Conservation (phyloP, 2,113 vertebrate species). For the Fregata magnificens region DNA sequence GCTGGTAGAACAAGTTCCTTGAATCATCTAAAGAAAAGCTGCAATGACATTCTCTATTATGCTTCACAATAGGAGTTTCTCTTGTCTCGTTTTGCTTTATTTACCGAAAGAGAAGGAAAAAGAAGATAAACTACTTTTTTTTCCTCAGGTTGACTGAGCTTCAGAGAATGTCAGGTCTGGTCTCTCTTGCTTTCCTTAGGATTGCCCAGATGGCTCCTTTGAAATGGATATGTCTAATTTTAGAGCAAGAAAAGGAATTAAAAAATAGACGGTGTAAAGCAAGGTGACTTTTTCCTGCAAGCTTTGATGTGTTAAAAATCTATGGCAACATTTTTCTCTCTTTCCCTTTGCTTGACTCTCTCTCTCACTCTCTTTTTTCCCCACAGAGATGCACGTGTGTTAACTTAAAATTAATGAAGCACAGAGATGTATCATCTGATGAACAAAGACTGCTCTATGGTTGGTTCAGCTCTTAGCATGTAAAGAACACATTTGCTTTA, state of each 20-base stretch:
- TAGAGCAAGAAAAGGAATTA: slow-evolving; percentile 17
- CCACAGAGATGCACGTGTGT: rapidly evolving
- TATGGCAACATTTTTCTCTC: background rate
- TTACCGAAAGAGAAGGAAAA: background rate
- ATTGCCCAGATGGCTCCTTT: slow-evolving; percentile 53
- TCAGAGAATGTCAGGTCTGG: slow-evolving; percentile 3
- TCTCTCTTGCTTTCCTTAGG: slow-evolving; percentile 25
- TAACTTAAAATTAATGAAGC: slow-evolving; percentile 2
- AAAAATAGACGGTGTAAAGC: background rate
- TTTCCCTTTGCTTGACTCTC: background rate
- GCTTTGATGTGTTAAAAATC: background rate
- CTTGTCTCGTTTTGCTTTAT: background rate
- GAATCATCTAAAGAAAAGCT: background rate
- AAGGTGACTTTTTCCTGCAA: slow-evolving; percentile 4
- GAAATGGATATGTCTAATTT: slow-evolving; percentile 63
- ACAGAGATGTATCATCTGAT: background rate
- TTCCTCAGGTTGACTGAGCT: background rate
- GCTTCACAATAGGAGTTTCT: background rate
- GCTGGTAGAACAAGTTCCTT: background rate
- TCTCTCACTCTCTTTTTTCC: background rate
- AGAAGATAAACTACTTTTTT: background rate
- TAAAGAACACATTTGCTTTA: background rate
- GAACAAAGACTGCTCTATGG: background rate
- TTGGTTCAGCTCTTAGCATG: background rate
- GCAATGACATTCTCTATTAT: background rate